phyloP scores from a whole-genome alignment of 2,888 invertebrate species.

The Tenthredo amoena region DNA sequence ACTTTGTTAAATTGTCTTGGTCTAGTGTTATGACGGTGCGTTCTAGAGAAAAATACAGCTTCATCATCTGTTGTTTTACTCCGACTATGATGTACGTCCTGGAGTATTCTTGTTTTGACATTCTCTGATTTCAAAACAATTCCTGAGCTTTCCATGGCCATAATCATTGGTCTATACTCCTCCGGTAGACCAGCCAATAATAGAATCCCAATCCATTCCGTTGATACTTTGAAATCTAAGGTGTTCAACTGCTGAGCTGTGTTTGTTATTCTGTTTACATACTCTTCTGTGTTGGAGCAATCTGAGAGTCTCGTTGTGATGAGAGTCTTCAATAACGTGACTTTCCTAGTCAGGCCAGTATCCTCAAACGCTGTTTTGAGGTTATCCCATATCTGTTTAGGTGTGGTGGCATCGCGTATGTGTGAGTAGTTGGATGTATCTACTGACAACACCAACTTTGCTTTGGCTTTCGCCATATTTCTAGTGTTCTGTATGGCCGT shows the following conservation, averaged over 20 bases:
- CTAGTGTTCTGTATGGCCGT: not conserved
- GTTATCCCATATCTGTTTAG: conserved; percentile 51
- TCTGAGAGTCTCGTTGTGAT: not conserved
- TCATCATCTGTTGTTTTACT: not conserved
- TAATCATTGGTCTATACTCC: not conserved
- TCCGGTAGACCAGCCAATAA: not conserved
- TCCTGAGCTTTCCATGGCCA: not conserved
- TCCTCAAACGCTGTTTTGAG: conserved; percentile 50
- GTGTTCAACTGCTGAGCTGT: not conserved
- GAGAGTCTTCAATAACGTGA: not conserved
- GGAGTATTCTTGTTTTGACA: not conserved
- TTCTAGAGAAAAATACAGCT: not conserved
- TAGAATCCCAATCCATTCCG: not conserved
- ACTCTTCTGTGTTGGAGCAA: not conserved
- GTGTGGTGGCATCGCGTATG: not conserved
- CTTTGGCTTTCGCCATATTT: conserved; percentile 54
- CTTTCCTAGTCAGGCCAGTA: not conserved
- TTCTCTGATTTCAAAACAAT: not conserved
- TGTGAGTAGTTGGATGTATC: conserved; percentile 33
- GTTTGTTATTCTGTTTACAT: not conserved
- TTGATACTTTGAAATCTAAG: not conserved
- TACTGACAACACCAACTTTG: conserved; percentile 45
- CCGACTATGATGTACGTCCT: not conserved
- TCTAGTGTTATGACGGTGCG: not conserved
- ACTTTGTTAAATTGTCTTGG: not conserved